Base-by-base conservation (phyloP, 2,797 vertebrate genomes). In the Alouatta caraya region DNA sequence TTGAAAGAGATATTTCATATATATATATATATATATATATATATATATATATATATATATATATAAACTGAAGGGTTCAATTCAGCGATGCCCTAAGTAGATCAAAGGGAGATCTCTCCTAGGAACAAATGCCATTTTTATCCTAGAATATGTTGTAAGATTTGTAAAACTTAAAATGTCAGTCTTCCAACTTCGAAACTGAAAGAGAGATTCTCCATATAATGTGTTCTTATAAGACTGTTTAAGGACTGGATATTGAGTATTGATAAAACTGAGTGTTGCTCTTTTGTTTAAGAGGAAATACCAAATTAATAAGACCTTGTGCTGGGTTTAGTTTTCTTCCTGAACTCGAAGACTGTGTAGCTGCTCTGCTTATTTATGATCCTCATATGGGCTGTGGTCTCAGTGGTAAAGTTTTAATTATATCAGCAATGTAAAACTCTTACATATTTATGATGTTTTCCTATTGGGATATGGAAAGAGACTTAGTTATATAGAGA, bases 341-440 rank as follows among this genome's bases (percentile, higher is more conserved):
- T 92, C 28, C 75, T 95, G 37, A 95, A 79, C 14, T 46, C 59
- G 26, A 96, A 76, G 28, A 61, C 52, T 84, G 17, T 94, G 21
- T 59, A 79, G 57, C n/a, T 96, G 61, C 42, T 95, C n/a, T 92
- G 8, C 5, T 97, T 94, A 85, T 95, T 95, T 96, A 94, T 90
- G 72, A 13, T 55, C 22, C 46, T 96, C 37, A 37, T 26, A 46
- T 88, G 72, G 61, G n/a, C 75, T 5, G 1, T 75, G 33, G 82
- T 95, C 76, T 96, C 96, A 89, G 33, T 93, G 50, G 90, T 84
- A 78, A 95, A 95, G 57, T 94, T 96, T 97, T 97, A 96, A 96
- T 97, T 96, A 96, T 87, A 89, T 91, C 88, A 92, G 93, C 89
- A 89, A 87, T 78, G 37, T 79, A 87, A 28, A 96, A 67, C 55